Evolutionary conservation across 2,113 vertebrate species (phyloP).

Genomic region (Archilochus colubris): DNA sequence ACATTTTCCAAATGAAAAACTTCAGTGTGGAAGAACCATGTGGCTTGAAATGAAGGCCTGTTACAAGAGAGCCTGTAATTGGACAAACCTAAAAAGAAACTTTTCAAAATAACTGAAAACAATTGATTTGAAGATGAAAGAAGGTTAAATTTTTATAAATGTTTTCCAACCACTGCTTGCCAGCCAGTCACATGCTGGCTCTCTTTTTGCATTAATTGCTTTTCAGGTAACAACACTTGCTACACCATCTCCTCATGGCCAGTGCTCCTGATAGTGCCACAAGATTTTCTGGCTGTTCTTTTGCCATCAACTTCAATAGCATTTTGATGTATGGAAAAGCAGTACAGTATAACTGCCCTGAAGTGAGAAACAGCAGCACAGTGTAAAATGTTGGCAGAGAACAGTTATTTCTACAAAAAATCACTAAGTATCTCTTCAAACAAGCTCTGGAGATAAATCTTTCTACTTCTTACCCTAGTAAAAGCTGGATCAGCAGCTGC

Average conservation of each 20-base stretch:
- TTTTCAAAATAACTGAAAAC: slow-evolving; percentile 6
- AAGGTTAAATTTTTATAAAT: background rate
- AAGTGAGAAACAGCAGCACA: background rate
- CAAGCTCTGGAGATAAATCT: background rate
- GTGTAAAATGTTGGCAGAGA: background rate
- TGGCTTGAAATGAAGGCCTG: background rate
- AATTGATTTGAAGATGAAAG: background rate
- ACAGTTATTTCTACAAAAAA: background rate
- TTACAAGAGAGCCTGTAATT: background rate
- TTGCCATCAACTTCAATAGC: background rate
- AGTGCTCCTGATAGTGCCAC: background rate
- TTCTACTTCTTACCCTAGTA: background rate
- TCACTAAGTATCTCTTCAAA: background rate
- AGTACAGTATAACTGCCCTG: background rate
- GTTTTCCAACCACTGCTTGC: background rate
- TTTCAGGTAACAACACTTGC: background rate
- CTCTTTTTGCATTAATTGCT: background rate
- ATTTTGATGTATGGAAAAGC: background rate
- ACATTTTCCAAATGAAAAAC: slow-evolving; percentile 8
- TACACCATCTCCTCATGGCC: background rate
- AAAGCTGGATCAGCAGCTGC: background rate
- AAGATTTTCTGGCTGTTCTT: background rate
- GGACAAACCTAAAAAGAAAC: slow-evolving; percentile 20
- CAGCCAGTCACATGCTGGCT: background rate
- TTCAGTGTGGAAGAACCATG: background rate